Evolutionary conservation across 23 tunicate species (phyloP).

Genomic region (Styela clava): DNA sequence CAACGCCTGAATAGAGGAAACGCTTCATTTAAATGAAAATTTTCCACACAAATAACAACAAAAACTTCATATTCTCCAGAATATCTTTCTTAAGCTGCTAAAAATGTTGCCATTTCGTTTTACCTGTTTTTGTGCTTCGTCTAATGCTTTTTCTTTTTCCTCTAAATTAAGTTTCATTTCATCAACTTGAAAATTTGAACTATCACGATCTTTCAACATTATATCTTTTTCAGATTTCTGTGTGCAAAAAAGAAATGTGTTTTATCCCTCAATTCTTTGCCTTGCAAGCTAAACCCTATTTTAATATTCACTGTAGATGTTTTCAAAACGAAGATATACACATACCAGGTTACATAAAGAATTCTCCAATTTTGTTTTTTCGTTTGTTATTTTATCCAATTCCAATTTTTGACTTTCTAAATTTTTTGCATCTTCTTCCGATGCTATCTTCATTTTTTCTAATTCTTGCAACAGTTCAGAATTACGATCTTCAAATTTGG

Average conservation of each 20-base stretch:
- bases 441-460: conserved; percentile 18
- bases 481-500: conserved; percentile 19
- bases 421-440: conserved; percentile 13
- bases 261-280: neutral
- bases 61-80: no score
- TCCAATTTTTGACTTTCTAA: neutral
- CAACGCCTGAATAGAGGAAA: no score
- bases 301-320: no score
- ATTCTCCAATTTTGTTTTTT: neutral
- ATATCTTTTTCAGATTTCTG: conserved; percentile 15
- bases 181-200: neutral
- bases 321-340: no score
- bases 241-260: neutral
- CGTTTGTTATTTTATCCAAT: neutral
- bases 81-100: no score
- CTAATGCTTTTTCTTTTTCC: conserved; percentile 13
- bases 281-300: neutral
- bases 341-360: neutral
- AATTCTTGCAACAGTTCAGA: conserved; percentile 27
- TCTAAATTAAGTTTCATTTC: neutral
- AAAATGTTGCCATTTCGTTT: no score
- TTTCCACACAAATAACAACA: no score
- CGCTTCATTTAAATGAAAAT: no score
- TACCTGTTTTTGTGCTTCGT: conserved; percentile 18
- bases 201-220: neutral